Evolutionary conservation across 2,797 vertebrate species (phyloP).

Genomic region (Rhinella marina): DNA sequence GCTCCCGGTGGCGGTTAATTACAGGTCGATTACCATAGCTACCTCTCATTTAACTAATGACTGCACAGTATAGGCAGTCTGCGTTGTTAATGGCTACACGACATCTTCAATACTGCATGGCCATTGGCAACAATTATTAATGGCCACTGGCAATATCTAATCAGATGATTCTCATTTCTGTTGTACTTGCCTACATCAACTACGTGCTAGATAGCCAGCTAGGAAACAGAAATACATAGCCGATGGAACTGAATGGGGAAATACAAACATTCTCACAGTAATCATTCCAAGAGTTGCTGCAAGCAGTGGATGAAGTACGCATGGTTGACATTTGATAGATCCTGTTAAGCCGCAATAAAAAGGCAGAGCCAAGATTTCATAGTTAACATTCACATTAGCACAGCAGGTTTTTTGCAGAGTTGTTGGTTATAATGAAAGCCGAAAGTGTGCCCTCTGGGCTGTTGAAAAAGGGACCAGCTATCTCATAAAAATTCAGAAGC

Average conservation of each 20-base stretch:
- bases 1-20: too few relatives aligned
- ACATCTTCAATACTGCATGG: too few relatives aligned
- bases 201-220: not conserved
- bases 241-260: not conserved
- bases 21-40: too few relatives aligned
- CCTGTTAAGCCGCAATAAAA: slow-evolving; percentile 33
- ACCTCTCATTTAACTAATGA: too few relatives aligned
- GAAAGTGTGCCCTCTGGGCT: slow-evolving; percentile 42
- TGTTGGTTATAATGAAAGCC: slow-evolving; percentile 35
- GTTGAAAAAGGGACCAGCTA: slow-evolving; percentile 25
- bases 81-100: too few relatives aligned
- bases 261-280: not conserved
- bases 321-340: slow-evolving; percentile 46
- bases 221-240: not conserved
- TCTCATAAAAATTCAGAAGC: slow-evolving; percentile 46
- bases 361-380: slow-evolving; percentile 43
- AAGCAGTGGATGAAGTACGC: slow-evolving; percentile 20
- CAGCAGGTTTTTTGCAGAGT: slow-evolving; percentile 37
- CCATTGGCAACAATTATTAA: not conserved
- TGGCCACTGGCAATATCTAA: not conserved
- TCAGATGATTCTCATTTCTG: not conserved
- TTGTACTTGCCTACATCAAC: not conserved
- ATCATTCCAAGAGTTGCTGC: slow-evolving; percentile 18
- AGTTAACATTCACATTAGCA: slow-evolving; percentile 55
- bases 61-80: too few relatives aligned